A percentile compares a stretch with the other conserved stretches of the same genome.
These are phyloP conservation scores for Cynoglossus semilaevis DNA, from an alignment of 2,113 vertebrate genomes.

Conservation along the genomic window DNA sequence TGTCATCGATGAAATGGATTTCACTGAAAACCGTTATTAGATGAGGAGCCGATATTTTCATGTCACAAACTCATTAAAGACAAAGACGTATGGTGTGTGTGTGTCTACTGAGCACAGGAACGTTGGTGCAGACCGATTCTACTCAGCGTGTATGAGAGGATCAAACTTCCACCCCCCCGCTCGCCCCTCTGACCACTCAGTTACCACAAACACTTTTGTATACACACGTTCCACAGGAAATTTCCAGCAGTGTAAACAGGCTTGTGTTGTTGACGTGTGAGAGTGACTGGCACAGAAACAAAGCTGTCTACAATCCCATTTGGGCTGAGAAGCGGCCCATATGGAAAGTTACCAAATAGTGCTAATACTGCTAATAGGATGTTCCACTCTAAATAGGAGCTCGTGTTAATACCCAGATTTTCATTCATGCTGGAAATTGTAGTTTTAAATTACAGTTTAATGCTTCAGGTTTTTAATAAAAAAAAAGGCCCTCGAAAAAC, in stretches of 20 bases:
- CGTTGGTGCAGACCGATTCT: no score
- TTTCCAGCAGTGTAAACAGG: slow-evolving; percentile 65
- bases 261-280: slow-evolving; percentile 67
- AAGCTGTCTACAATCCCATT: slow-evolving; percentile 85
- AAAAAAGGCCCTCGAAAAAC: slow-evolving; percentile 79
- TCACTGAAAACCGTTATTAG: slow-evolving; percentile 34
- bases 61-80: no score
- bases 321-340: slow-evolving; percentile 77
- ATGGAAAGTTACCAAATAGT: slow-evolving; percentile 82
- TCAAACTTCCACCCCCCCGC: no score
- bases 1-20: slow-evolving; percentile 33
- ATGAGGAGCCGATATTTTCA: slow-evolving; percentile 5
- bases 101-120: no score
- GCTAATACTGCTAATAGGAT: slow-evolving; percentile 86
- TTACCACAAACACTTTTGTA: slow-evolving; percentile 44
- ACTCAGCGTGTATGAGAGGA: no score
- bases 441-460: slow-evolving; percentile 90
- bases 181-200: slow-evolving; percentile 43
- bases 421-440: slow-evolving; percentile 86
- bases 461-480: slow-evolving; percentile 97
- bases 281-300: slow-evolving; percentile 77
- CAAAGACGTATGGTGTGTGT: no score
- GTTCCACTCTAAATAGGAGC: slow-evolving; percentile 85
- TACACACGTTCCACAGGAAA: slow-evolving; percentile 52
- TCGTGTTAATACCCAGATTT: slow-evolving; percentile 84